Conservation (phyloP, 2,888 invertebrate species). For the Octonoba sinensis region DNA sequence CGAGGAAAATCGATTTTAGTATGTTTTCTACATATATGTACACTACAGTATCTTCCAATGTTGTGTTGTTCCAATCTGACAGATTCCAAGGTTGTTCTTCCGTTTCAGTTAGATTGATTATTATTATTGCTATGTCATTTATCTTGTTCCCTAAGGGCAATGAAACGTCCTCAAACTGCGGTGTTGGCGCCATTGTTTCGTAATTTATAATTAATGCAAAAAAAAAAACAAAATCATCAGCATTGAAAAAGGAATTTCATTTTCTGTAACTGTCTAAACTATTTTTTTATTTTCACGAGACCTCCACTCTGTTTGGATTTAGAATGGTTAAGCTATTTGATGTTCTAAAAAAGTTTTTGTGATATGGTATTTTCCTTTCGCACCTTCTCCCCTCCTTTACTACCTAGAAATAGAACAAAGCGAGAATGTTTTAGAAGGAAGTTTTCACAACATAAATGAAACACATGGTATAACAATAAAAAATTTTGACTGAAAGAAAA, state of each 20-base stretch:
- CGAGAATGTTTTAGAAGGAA: too few relatives aligned
- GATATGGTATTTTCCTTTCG: too few relatives aligned
- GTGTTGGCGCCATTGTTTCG: slow-evolving; percentile 46
- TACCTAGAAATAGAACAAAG: too few relatives aligned
- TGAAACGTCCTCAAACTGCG: slow-evolving; percentile 58
- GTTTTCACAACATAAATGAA: too few relatives aligned
- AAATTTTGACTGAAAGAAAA: too few relatives aligned
- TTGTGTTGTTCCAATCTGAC: slow-evolving; percentile 52
- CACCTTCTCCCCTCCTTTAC: too few relatives aligned
- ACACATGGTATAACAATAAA: too few relatives aligned
- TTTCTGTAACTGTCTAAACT: too few relatives aligned
- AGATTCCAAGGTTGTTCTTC: slow-evolving; percentile 52
- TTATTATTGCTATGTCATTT: slow-evolving; percentile 63
- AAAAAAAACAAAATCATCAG: not conserved
- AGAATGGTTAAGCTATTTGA: not conserved
- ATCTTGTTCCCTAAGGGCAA: slow-evolving; percentile 57
- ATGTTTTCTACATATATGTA: slow-evolving; percentile 41
- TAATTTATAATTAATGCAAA: not conserved
- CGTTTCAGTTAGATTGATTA: slow-evolving; percentile 58
- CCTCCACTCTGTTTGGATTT: not conserved
- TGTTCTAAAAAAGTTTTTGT: not conserved
- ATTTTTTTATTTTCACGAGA: too few relatives aligned
- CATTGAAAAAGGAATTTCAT: not conserved
- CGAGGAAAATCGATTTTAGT: slow-evolving; percentile 69
- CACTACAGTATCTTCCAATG: slow-evolving; percentile 13